These are phyloP conservation scores for Cremastinae sp. DNA, from an alignment of 2,888 invertebrate species.

Conservation along the genomic window DNA sequence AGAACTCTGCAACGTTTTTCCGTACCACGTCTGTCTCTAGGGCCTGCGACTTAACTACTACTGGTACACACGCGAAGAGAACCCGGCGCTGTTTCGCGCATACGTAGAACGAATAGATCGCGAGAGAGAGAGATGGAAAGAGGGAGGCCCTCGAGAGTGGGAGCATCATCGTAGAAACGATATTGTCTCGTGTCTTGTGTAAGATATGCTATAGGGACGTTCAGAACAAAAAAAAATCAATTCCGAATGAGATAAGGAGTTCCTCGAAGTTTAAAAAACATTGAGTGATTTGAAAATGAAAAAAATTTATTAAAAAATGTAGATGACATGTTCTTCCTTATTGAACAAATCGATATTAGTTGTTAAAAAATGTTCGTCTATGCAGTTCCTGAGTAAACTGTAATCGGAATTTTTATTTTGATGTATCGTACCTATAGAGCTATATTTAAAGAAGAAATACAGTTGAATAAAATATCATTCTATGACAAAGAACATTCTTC, in stretches of 20 bases:
- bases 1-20: constrained; percentile 33
- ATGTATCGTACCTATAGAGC: too few species aligned
- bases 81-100: constrained; percentile 47
- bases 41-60: constrained; percentile 56
- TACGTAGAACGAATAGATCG: constrained; percentile 52
- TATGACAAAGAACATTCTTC: too few species aligned
- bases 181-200: constrained; percentile 16
- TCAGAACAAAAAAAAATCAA: constrained; percentile 8
- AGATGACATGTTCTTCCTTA: too few species aligned
- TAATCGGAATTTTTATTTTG: too few species aligned
- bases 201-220: constrained; percentile 6
- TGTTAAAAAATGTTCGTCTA: too few species aligned
- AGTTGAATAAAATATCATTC: too few species aligned
- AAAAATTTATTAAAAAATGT: too few species aligned
- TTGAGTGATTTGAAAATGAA: too few species aligned
- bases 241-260: neutral
- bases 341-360: too few species aligned
- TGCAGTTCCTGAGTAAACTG: too few species aligned
- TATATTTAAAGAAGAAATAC: too few species aligned
- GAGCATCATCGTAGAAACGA: constrained; percentile 28
- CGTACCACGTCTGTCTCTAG: constrained; percentile 49
- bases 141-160: constrained; percentile 23
- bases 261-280: too few species aligned
- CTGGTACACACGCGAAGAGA: constrained; percentile 52
- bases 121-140: constrained; percentile 28